Conservation (phyloP, 1,140 invertebrate species). For the Caenorhabditis briggsae region DNA sequence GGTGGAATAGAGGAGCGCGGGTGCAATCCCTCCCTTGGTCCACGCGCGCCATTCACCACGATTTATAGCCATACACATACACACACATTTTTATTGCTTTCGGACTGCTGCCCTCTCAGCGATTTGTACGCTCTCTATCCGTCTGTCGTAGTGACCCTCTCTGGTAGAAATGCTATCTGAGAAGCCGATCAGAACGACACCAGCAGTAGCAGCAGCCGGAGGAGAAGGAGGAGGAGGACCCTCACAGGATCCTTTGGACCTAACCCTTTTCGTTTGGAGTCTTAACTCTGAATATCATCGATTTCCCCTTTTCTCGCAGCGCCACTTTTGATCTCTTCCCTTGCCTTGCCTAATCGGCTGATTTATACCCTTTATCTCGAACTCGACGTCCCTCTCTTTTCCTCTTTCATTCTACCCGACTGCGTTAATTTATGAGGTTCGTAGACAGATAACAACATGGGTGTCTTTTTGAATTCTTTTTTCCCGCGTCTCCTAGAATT, state of each 20-base stretch:
- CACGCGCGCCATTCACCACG: conserved; percentile 53
- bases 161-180: conserved; percentile 44
- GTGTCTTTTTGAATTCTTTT: neutral
- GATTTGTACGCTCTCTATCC: conserved; percentile 43
- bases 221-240: conserved; percentile 6
- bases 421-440: conserved; percentile 40
- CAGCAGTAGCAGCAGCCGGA: neutral
- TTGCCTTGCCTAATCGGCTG: conserved; percentile 16
- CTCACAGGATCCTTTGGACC: neutral
- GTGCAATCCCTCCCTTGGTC: conserved; percentile 35
- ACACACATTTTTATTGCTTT: conserved; percentile 54
- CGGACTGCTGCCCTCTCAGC: conserved; percentile 23
- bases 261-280: neutral
- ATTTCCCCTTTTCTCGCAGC: neutral
- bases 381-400: conserved; percentile 1
- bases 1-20: neutral
- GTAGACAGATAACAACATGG: neutral
- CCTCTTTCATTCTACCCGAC: conserved; percentile 8
- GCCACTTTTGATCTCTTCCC: neutral
- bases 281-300: conserved; percentile 2
- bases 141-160: conserved; percentile 34
- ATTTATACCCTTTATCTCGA: conserved; percentile 50
- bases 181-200: conserved; percentile 51
- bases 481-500: neutral
- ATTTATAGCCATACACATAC: conserved; percentile 51